A percentile compares a stretch with the other conserved stretches of the same genome.
These are phyloP conservation scores for Neotoma lepida DNA, from an alignment of 2,113 vertebrate species.

Conservation along the genomic window DNA sequence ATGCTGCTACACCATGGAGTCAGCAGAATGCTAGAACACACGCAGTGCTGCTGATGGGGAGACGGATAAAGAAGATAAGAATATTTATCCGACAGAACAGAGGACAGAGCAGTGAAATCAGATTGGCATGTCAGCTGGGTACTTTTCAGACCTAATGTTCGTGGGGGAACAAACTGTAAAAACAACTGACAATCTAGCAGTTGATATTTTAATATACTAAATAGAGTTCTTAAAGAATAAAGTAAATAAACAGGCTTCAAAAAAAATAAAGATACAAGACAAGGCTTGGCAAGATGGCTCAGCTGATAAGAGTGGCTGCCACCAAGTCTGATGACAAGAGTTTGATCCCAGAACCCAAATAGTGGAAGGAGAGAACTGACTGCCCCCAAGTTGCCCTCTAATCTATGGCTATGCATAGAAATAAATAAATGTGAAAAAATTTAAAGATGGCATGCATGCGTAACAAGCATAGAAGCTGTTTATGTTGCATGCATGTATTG, in stretches of 20 bases:
- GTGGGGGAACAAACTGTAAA: not conserved
- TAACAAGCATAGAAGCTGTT: not conserved
- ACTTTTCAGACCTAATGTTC: not conserved
- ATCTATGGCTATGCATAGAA: too few relatives aligned
- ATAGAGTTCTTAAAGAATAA: not conserved
- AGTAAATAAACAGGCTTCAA: not conserved
- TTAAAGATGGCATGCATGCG: not conserved
- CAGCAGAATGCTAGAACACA: not conserved
- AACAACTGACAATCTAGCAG: not conserved
- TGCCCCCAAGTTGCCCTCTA: not conserved
- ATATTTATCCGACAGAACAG: rapidly evolving
- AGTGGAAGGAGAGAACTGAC: not conserved
- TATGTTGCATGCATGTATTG: too few relatives aligned
- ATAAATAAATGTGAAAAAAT: too few relatives aligned
- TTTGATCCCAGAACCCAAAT: too few relatives aligned
- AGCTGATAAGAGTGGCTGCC: not conserved
- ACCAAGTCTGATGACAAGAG: not conserved
- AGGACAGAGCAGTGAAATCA: not conserved
- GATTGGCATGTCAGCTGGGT: not conserved
- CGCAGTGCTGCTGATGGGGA: rapidly evolving
- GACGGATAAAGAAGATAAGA: not conserved
- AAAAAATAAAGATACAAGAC: not conserved
- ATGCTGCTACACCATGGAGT: not conserved
- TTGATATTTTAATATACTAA: not conserved
- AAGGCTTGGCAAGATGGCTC: not conserved